Evolutionary conservation across 2,888 invertebrate genomes (phyloP).

Genomic region (Orthosia gothica): DNA sequence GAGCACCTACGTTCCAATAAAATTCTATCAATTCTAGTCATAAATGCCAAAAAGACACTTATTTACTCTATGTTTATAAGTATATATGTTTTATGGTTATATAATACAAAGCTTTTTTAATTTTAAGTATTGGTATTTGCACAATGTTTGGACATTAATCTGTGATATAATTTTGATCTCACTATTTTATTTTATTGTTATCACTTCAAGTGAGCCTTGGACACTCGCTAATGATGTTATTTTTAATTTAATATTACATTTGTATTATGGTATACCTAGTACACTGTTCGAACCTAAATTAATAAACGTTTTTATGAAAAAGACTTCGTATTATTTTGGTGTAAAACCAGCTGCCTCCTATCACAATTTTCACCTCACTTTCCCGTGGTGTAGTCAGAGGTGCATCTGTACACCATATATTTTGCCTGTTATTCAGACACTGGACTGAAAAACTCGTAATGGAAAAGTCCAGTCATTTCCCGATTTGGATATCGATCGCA

Average conservation of each 20-base stretch:
- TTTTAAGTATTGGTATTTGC: slow-evolving; percentile 19
- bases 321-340: no score
- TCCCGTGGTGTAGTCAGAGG: no score
- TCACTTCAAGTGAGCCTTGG: slow-evolving; percentile 33
- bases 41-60: background rate
- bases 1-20: no score
- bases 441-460: no score
- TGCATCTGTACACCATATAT: no score
- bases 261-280: slow-evolving; percentile 56
- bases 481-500: background rate
- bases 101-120: slow-evolving; percentile 1
- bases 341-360: no score
- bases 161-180: slow-evolving; percentile 79
- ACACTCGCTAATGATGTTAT: slow-evolving; percentile 38
- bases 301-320: slow-evolving; percentile 64
- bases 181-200: slow-evolving; percentile 29
- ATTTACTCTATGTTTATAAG: background rate
- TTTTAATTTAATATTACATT: slow-evolving; percentile 52
- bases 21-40: no score
- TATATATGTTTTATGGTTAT: background rate
- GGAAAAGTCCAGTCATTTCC: no score
- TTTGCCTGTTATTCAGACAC: no score
- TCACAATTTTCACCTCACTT: no score
- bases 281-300: slow-evolving; percentile 49
- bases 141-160: slow-evolving; percentile 37